A percentile compares a stretch with the other conserved stretches of the same genome.
phyloP scores from a whole-genome alignment of 2,888 invertebrate species.

The Clostera curtula region DNA sequence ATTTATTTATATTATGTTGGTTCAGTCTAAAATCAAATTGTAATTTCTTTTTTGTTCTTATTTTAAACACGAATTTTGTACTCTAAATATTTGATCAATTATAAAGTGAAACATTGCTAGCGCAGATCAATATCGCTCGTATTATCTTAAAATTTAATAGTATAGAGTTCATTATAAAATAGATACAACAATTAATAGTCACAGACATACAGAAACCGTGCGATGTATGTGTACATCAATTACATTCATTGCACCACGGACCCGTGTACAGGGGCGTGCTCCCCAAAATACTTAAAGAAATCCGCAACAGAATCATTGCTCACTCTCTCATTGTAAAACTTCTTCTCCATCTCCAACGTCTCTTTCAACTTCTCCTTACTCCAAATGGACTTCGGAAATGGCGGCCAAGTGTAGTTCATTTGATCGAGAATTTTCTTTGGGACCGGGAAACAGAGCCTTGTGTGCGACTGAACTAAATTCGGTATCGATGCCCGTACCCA shows the following conservation, averaged over 20 bases:
- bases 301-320: conserved; percentile 15
- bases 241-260: conserved; percentile 11
- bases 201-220: too few relatives aligned
- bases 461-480: conserved; percentile 6
- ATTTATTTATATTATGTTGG: too few relatives aligned
- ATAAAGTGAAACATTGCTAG: too few relatives aligned
- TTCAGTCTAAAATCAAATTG: too few relatives aligned
- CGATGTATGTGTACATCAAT: too few relatives aligned
- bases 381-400: conserved; percentile 23
- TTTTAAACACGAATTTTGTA: too few relatives aligned
- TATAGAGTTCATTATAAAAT: too few relatives aligned
- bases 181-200: too few relatives aligned
- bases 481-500: conserved; percentile 21
- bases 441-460: conserved; percentile 12
- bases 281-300: conserved; percentile 17
- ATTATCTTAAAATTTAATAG: too few relatives aligned
- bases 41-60: too few relatives aligned
- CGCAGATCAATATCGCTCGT: too few relatives aligned
- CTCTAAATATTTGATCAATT: too few relatives aligned
- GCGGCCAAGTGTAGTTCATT: conserved; percentile 22
- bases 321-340: conserved; percentile 3
- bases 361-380: conserved; percentile 13
- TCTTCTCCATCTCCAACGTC: conserved; percentile 9
- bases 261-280: conserved; percentile 6
- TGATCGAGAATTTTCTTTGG: conserved; percentile 12